Evolutionary conservation across 2,113 vertebrate species (phyloP).

Genomic region (Spea bombifrons): DNA sequence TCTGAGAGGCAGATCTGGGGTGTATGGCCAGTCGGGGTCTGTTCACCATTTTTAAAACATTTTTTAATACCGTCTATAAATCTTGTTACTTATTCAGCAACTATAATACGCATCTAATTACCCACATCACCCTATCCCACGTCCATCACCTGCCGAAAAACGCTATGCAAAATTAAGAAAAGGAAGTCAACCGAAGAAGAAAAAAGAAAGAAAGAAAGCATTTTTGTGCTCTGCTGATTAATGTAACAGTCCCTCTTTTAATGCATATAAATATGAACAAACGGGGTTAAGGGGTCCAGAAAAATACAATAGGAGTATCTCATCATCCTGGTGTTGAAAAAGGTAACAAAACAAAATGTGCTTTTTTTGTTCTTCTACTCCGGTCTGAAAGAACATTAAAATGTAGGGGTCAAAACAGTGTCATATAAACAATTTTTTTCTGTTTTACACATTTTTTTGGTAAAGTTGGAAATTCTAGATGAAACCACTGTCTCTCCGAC

Average conservation of each 20-base stretch:
- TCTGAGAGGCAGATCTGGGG: no score
- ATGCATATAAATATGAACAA: no score
- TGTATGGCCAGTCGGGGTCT: no score
- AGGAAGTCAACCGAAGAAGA: slow-evolving; percentile 23
- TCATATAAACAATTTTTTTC: slow-evolving; percentile 73
- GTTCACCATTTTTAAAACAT: no score
- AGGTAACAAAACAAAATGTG: slow-evolving; percentile 57
- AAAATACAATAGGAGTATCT: no score
- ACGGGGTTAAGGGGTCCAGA: no score
- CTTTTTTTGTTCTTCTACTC: slow-evolving; percentile 67
- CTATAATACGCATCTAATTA: no score
- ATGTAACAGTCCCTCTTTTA: neutral
- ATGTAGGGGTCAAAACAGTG: slow-evolving; percentile 66
- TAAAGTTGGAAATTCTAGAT: slow-evolving; percentile 68
- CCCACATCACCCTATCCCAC: no score
- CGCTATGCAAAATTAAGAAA: slow-evolving; percentile 10
- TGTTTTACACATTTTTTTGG: slow-evolving; percentile 76
- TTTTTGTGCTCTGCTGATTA: slow-evolving; percentile 47
- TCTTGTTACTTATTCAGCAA: no score
- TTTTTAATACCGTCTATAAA: no score
- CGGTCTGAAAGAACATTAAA: slow-evolving; percentile 62
- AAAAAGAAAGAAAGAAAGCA: neutral
- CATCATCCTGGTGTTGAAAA: slow-evolving; percentile 42
- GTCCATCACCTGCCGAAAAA: neutral
- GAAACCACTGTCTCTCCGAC: slow-evolving; percentile 69